Conservation (phyloP, 2,797 vertebrate species). For the Sebastes dallii region DNA sequence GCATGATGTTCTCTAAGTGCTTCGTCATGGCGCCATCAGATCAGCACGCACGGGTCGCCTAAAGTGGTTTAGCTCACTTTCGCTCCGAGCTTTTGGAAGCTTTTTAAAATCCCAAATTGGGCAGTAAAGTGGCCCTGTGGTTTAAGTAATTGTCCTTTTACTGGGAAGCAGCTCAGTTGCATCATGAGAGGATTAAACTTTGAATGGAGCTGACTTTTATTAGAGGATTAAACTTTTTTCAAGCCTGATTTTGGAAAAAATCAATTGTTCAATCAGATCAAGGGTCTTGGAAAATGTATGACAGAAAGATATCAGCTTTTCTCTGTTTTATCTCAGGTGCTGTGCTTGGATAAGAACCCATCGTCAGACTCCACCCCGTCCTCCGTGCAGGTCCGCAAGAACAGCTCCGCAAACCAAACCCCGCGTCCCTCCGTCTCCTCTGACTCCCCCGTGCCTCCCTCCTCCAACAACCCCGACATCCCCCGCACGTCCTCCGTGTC, state of each 20-base stretch:
- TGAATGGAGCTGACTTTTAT: too few relatives aligned
- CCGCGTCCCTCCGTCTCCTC: too few relatives aligned
- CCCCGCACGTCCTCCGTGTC: neutral
- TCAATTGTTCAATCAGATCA: too few relatives aligned
- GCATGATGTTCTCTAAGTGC: neutral
- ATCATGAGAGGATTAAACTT: neutral
- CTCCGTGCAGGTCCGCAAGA: neutral
- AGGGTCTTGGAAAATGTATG: too few relatives aligned
- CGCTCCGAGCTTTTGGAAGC: neutral
- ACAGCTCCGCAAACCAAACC: neutral
- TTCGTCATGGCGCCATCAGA: neutral
- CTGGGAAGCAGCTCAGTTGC: neutral
- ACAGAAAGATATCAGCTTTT: too few relatives aligned
- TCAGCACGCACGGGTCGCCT: neutral
- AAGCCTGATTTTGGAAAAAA: too few relatives aligned
- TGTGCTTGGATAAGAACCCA: neutral
- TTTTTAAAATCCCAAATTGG: neutral
- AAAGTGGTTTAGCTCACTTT: neutral
- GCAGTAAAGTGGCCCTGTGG: neutral
- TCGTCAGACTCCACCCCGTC: neutral
- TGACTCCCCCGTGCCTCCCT: constrained; percentile 17
- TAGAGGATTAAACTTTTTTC: too few relatives aligned
- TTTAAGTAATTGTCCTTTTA: neutral
- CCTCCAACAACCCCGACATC: neutral
- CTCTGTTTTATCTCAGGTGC: neutral